phyloP scores from a whole-genome alignment of 2,797 vertebrate species.

The Pseudopleuronectes americanus region DNA sequence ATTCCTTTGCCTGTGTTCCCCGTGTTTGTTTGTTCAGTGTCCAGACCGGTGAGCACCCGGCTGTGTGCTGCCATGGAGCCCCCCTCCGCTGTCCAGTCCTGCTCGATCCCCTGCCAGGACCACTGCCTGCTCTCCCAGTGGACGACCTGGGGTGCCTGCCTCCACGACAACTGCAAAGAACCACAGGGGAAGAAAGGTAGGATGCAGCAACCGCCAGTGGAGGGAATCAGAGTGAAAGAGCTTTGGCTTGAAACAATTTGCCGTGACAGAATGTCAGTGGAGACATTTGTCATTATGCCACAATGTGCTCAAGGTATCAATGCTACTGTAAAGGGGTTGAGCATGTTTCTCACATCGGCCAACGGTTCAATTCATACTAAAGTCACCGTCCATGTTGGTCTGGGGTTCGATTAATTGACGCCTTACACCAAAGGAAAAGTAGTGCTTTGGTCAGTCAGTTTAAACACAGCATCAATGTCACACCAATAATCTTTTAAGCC shows the following conservation, averaged over 20 bases:
- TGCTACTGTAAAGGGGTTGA: no score
- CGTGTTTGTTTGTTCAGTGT: constrained; percentile 79
- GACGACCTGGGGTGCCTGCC: constrained; percentile 90
- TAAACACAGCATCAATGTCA: not conserved
- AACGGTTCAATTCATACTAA: no score
- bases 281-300: not conserved
- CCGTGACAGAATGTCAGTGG: no score
- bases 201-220: not conserved
- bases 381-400: no score
- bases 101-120: constrained; percentile 86
- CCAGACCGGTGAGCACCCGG: constrained; percentile 87
- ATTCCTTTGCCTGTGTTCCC: constrained; percentile 29
- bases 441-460: not conserved
- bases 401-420: no score
- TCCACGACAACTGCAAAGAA: constrained; percentile 89
- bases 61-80: constrained; percentile 85
- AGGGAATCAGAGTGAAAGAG: not conserved
- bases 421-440: no score
- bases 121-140: constrained; percentile 88
- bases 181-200: constrained; percentile 91
- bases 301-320: no score
- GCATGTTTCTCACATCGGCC: no score
- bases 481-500: not conserved
- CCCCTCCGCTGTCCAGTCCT: constrained; percentile 85
- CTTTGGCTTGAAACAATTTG: not conserved